Evolutionary conservation across 2,797 vertebrate genomes (phyloP).

Genomic region (Poecilia picta): DNA sequence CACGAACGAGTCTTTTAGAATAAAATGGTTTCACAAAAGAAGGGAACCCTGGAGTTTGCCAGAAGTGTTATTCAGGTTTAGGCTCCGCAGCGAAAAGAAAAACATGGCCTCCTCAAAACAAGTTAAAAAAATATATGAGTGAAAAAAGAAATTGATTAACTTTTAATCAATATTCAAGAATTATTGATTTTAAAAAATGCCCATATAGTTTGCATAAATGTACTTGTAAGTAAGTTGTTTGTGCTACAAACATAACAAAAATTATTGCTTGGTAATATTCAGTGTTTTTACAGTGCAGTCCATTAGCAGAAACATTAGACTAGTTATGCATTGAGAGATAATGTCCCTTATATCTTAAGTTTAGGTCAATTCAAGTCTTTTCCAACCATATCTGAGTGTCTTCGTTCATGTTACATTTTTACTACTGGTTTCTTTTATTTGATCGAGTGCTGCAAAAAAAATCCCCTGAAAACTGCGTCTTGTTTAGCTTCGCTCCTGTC

Average conservation of each 20-base stretch:
- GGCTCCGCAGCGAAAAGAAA: slow-evolving; percentile 2
- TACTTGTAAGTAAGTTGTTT: no score
- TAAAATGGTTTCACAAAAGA: slow-evolving; percentile 43
- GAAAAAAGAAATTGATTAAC: no score
- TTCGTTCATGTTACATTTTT: slow-evolving; percentile 6
- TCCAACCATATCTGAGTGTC: neutral
- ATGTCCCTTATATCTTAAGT: slow-evolving; percentile 2
- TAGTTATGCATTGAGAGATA: neutral
- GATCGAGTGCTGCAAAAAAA: neutral
- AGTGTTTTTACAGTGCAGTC: neutral
- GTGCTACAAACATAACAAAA: no score
- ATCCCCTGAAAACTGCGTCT: neutral
- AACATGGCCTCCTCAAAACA: no score
- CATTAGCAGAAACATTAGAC: slow-evolving; percentile 5
- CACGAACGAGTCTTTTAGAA: slow-evolving; percentile 50
- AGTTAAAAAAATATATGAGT: no score
- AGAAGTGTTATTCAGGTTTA: slow-evolving; percentile 32
- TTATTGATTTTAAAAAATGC: no score
- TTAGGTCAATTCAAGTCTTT: slow-evolving; percentile 2
- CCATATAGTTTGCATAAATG: no score
- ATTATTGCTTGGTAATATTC: no score
- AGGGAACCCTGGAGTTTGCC: slow-evolving; percentile 34
- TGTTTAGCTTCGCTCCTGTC: neutral
- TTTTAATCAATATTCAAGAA: no score
- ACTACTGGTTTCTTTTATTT: neutral